Base-by-base conservation (phyloP, 1,140 invertebrate genomes). In the Trinorchestia longiramus region DNA sequence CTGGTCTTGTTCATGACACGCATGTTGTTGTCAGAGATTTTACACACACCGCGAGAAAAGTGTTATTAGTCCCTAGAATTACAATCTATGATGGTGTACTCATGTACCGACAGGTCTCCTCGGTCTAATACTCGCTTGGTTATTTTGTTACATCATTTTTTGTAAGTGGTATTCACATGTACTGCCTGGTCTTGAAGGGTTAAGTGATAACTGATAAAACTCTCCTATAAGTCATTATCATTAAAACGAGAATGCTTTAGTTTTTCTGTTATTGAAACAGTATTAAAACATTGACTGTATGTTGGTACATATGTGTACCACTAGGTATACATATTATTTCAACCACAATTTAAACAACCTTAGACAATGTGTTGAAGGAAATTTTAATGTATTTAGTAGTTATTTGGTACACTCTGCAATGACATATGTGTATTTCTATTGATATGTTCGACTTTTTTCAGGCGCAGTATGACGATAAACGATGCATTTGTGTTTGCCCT, bases 401-500 rank as follows among this genome's bases (percentile, higher is more conserved):
- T 77, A 77, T 36, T 77, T 36, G 3, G 15, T 77, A 36, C 62
- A 15, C 62, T 23, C 36, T 77, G 3, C 15, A 77, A 77, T 77
- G 62, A 36, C 62, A 77, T 77, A 6, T 8, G 47, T 53, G 62
- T 28, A 23, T 23, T 77, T 36, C 3, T 36, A 77, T 77, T 77
- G 3, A 77, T 23, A 23, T 77, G 1, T 77, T 77, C 15, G 62
- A 77, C 62, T 77, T 11, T 96, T 97, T 97, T 96, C 97, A 97
- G 97, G 97, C 97, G 95, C 96, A 97, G 97, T 99, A 99, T 97
- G 98, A 99, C 97, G 98, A 99, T 97, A 98, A 98, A 97, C 97
- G 99, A 97, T 99, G 99, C 97, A 98, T 98, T 97, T 99, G 99
- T 97, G 98, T 99, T 17, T 99, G 99, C 97, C 98, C 98, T 1